Evolutionary conservation across 2,113 vertebrate species (phyloP).

Genomic region (Sorex fumeus): DNA sequence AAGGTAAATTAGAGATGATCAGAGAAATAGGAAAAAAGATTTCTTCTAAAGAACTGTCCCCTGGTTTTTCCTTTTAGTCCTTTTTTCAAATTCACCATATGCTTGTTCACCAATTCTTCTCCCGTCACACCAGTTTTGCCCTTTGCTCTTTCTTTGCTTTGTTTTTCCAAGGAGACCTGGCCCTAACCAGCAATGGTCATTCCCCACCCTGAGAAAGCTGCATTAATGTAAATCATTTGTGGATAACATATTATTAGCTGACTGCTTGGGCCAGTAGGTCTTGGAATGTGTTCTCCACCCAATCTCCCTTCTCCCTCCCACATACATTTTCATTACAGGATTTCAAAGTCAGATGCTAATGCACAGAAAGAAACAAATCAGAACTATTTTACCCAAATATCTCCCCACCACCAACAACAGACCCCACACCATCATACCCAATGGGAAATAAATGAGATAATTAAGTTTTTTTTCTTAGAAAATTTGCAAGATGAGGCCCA

Average conservation of each 20-base stretch:
- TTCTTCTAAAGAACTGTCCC: not conserved
- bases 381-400: not conserved
- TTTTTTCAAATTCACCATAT: not conserved
- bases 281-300: slow-evolving; percentile 49
- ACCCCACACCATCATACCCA: slow-evolving; percentile 30
- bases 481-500: slow-evolving; percentile 71
- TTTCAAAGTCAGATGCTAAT: slow-evolving; percentile 66
- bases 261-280: slow-evolving; percentile 33
- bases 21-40: slow-evolving; percentile 45
- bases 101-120: not conserved
- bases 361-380: slow-evolving; percentile 64
- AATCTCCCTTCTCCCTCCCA: slow-evolving; percentile 20
- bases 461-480: slow-evolving; percentile 50
- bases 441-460: slow-evolving; percentile 61
- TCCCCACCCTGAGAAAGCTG: not conserved
- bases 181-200: not conserved
- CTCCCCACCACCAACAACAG: not conserved
- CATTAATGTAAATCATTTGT: slow-evolving; percentile 57
- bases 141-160: not conserved
- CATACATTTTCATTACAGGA: slow-evolving; percentile 60
- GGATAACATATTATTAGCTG: slow-evolving; percentile 11
- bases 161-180: slow-evolving; percentile 52
- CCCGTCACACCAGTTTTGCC: slow-evolving; percentile 4
- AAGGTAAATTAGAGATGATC: not conserved
- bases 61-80: not conserved